These are phyloP conservation scores for Parotia lawesii DNA, from an alignment of 2,113 vertebrate genomes.

Conservation along the genomic window DNA sequence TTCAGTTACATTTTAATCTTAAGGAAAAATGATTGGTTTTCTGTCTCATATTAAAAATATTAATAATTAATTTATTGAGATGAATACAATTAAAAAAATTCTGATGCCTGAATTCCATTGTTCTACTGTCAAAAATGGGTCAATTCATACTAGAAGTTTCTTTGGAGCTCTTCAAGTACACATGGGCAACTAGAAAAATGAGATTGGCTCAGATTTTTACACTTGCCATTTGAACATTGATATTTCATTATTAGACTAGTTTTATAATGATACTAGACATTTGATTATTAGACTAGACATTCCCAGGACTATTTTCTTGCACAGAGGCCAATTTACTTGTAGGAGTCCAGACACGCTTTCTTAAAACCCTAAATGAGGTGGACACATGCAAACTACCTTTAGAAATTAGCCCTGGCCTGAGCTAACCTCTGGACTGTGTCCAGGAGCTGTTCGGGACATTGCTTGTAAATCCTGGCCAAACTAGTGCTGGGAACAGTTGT, in stretches of 20 bases:
- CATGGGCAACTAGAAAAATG: background rate
- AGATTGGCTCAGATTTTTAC: background rate
- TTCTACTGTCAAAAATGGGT: background rate
- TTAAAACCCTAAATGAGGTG: background rate
- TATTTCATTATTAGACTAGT: background rate
- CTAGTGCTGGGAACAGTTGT: background rate
- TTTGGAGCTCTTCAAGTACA: background rate
- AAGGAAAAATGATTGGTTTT: background rate
- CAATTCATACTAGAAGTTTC: background rate
- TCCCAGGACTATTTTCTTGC: background rate
- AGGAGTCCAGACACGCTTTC: background rate
- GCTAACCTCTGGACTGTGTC: background rate
- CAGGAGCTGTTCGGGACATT: background rate
- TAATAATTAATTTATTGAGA: background rate
- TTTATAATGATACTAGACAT: background rate
- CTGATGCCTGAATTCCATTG: background rate
- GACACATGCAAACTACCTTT: background rate
- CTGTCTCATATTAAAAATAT: background rate
- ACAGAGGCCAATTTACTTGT: background rate
- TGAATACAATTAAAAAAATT: accelerated
- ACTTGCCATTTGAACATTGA: background rate
- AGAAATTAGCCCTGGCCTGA: background rate
- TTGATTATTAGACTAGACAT: background rate
- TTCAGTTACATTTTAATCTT: background rate
- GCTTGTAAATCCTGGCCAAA: background rate